These are phyloP conservation scores for Esox niger DNA, from an alignment of 2,113 vertebrate species.

Conservation along the genomic window DNA sequence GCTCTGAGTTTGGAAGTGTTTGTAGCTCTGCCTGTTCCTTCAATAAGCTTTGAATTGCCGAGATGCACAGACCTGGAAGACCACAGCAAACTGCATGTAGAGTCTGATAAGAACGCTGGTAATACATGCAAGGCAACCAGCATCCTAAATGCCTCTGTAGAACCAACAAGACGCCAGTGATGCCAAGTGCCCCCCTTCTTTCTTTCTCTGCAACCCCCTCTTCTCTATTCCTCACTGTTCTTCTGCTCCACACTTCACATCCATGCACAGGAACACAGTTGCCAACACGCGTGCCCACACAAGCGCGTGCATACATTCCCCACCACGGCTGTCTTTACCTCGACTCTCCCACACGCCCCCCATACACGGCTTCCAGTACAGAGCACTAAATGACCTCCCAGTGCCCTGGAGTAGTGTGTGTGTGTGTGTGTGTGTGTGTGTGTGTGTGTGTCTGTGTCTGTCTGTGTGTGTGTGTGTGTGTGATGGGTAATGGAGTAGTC, in stretches of 20 bases:
- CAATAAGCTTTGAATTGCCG: constrained; percentile 49
- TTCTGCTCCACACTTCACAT: constrained; percentile 22
- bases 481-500: too few species aligned
- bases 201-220: constrained; percentile 7
- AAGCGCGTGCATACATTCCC: constrained; percentile 29
- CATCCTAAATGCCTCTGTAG: constrained; percentile 43
- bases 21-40: constrained; percentile 47
- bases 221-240: constrained; percentile 10
- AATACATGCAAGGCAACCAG: constrained; percentile 40
- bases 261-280: constrained; percentile 52
- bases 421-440: constrained; percentile 8
- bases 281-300: constrained; percentile 53
- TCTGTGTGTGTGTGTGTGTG: constrained; percentile 7
- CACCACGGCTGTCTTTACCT: constrained; percentile 47
- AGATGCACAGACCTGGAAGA: constrained; percentile 32
- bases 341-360: constrained; percentile 51
- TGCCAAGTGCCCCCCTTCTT: constrained; percentile 45
- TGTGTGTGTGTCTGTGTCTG: constrained; percentile 6
- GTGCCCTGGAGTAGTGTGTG: constrained; percentile 41
- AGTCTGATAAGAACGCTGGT: constrained; percentile 40
- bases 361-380: constrained; percentile 46
- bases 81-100: constrained; percentile 31
- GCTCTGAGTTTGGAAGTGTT: constrained; percentile 26
- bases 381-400: constrained; percentile 60
- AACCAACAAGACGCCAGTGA: constrained; percentile 23